Conservation (phyloP, 1,140 invertebrate genomes). For the Drosophila saltans region DNA sequence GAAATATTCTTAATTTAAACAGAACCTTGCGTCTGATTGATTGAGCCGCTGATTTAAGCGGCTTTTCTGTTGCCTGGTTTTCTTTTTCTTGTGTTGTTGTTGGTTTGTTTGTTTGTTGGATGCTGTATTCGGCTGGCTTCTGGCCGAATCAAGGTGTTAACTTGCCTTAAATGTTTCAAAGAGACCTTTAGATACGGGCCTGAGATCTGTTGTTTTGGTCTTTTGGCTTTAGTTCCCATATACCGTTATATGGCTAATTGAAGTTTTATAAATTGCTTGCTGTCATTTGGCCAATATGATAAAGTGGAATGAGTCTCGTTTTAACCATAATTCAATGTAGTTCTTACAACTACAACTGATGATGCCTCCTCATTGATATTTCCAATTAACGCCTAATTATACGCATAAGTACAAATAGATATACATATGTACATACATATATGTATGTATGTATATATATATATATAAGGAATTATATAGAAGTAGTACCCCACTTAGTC, state of each 20-base stretch:
- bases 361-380: slow-evolving; percentile 57
- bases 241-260: slow-evolving; percentile 72
- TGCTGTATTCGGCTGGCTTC: too few relatives aligned
- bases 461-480: not conserved
- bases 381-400: slow-evolving; percentile 72
- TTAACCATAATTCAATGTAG: not conserved
- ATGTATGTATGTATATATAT: not conserved
- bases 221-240: not conserved
- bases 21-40: slow-evolving; percentile 69
- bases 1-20: slow-evolving; percentile 69
- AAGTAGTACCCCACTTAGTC: slow-evolving; percentile 1
- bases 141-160: slow-evolving; percentile 58
- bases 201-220: not conserved
- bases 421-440: not conserved
- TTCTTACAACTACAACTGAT: not conserved
- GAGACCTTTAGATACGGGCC: not conserved
- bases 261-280: slow-evolving; percentile 64
- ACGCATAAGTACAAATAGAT: slow-evolving; percentile 1
- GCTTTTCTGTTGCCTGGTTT: slow-evolving; percentile 41
- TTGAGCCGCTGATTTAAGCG: slow-evolving; percentile 77
- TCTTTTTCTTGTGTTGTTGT: slow-evolving; percentile 21
- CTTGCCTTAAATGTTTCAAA: slow-evolving; percentile 50
- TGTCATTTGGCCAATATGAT: slow-evolving; percentile 20
- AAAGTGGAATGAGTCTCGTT: not conserved
- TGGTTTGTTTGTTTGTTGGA: slow-evolving; percentile 6